Evolutionary conservation across 37 sponge, comb jelly and placozoan species (phyloP), one percentile per base, ranked within the genome.

Genomic region (Amphimedon queenslandica): DNA sequence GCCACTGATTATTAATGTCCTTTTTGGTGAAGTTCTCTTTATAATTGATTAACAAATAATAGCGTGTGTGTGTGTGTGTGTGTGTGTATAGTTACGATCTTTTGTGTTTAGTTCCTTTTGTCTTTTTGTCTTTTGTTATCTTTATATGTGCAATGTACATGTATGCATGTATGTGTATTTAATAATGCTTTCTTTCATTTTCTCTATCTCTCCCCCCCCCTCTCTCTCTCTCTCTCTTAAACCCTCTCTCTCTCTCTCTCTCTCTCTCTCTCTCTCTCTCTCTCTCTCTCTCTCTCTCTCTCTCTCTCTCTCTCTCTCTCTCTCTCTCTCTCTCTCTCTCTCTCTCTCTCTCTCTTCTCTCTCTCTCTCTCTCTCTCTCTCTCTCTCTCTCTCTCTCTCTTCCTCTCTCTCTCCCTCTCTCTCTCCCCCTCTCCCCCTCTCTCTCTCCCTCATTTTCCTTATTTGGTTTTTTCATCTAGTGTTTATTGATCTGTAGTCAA

Each of bases 311-410:
- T 80, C 81, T 36, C 66, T 53, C 66, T 38, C 80, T 70, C 64
- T 47, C 71, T 29, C 57, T 58, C 80, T 38, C 69, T 16, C 41
- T 63, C 67, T 35, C 63, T 57, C 82, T 74, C 75, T 31, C 69
- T 56, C 69, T 82, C 75, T 42, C 55, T 74, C 82, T 53, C 68
- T 69, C 82, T 34, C 75, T 67, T n/a, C 76, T 42, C 75, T 37
- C 76, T 75, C 76, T 57, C 77, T 37, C 25, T n/a, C n/a, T n/a
- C n/a, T n/a, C n/a, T n/a, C n/a, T n/a, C n/a, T n/a, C n/a, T n/a
- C n/a, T n/a, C n/a, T n/a, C n/a, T n/a, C n/a, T n/a, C n/a, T 39
- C 63, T 33, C 47, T 70, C 35, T 36, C 5, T 63, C 37, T 28
- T 61, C 36, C 38, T 21, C 36, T 25, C 16, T 11, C 29, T 24